These are phyloP conservation scores for Tribolium madens DNA, from an alignment of 1,140 invertebrate species.

Conservation along the genomic window DNA sequence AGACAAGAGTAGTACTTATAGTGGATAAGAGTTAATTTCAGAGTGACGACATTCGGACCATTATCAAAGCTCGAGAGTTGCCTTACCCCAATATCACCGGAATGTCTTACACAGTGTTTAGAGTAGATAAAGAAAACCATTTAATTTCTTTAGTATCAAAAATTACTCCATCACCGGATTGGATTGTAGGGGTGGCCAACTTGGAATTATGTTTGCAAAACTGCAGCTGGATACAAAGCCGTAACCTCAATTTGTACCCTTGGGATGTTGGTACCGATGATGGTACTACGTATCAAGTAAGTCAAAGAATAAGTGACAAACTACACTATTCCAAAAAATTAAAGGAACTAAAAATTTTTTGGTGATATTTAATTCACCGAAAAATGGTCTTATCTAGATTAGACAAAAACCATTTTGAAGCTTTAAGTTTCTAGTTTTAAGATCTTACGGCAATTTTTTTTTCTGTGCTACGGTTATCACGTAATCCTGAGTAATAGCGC, in stretches of 20 bases:
- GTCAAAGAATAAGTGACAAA: slow-evolving; percentile 51
- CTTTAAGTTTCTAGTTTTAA: too few relatives aligned
- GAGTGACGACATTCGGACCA: slow-evolving; percentile 93
- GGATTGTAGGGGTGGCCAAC: slow-evolving; percentile 95
- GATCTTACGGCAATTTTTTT: too few relatives aligned
- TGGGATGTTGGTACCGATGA: slow-evolving; percentile 97
- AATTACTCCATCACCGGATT: slow-evolving; percentile 96
- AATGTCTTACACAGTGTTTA: slow-evolving; percentile 92
- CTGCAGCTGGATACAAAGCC: slow-evolving; percentile 91
- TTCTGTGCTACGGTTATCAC: too few relatives aligned
- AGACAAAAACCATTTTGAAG: too few relatives aligned
- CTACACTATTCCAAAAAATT: too few relatives aligned
- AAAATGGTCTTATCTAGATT: too few relatives aligned
- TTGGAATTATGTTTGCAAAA: slow-evolving; percentile 92
- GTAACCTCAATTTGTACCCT: slow-evolving; percentile 91
- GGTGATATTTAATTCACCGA: too few relatives aligned
- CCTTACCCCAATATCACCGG: slow-evolving; percentile 93
- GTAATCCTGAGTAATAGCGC: too few relatives aligned
- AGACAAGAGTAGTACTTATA: neutral
- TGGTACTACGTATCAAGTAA: slow-evolving; percentile 91
- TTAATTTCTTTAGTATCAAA: slow-evolving; percentile 94
- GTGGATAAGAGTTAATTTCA: slow-evolving; percentile 64
- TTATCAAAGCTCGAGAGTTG: slow-evolving; percentile 96
- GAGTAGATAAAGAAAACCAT: slow-evolving; percentile 92
- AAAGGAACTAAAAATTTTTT: too few relatives aligned